These are phyloP conservation scores for Hetaerina titia DNA, from an alignment of 2,888 invertebrate genomes.

Conservation along the genomic window DNA sequence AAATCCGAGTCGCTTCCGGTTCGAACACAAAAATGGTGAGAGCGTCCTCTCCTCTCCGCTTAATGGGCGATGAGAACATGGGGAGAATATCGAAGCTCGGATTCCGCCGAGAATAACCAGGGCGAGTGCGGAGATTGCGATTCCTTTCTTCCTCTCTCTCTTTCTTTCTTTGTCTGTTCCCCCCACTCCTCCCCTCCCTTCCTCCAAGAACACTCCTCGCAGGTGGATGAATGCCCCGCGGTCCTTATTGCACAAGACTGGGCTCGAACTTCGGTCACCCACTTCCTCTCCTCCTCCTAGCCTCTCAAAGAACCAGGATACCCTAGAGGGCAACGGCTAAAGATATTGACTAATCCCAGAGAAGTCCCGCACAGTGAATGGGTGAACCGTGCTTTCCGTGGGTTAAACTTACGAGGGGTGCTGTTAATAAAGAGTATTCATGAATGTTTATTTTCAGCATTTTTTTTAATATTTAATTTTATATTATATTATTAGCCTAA, in stretches of 20 bases:
- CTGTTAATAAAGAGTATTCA: too few relatives aligned
- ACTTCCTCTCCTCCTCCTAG: background rate
- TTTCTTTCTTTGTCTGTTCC: too few relatives aligned
- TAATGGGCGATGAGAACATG: constrained; percentile 15
- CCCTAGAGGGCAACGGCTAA: too few relatives aligned
- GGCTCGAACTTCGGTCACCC: background rate
- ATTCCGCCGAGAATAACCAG: background rate
- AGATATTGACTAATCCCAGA: too few relatives aligned
- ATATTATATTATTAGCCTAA: too few relatives aligned
- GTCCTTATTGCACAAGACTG: background rate
- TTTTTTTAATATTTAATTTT: too few relatives aligned
- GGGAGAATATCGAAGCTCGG: background rate
- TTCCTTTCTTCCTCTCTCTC: background rate
- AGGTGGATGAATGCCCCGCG: background rate
- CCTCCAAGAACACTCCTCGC: background rate
- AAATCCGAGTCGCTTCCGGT: constrained; percentile 11
- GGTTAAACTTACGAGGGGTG: too few relatives aligned
- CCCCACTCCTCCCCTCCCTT: background rate
- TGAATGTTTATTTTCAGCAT: too few relatives aligned
- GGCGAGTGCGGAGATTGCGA: background rate
- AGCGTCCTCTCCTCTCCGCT: background rate
- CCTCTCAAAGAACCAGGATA: too few relatives aligned
- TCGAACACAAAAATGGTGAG: background rate
- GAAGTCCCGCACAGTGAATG: too few relatives aligned
- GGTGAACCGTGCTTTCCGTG: too few relatives aligned